phyloP scores from a whole-genome alignment of 2,797 vertebrate species.

The Babyrousa celebensis region DNA sequence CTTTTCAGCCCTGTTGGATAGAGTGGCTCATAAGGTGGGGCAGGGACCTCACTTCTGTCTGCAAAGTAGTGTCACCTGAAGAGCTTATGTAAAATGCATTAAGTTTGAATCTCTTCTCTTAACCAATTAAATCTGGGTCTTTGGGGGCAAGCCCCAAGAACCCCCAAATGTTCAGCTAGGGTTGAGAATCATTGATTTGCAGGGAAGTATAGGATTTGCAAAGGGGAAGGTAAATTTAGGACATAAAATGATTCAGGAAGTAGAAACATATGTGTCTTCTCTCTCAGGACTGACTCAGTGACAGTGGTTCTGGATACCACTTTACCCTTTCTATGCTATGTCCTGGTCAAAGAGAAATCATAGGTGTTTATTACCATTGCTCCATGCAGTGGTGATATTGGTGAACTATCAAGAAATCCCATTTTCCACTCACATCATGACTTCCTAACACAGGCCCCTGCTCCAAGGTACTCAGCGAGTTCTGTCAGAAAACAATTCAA shows the following conservation, averaged over 20 bases:
- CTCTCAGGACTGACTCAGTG: not conserved
- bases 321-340: not conserved
- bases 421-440: not conserved
- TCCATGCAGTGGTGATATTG: not conserved
- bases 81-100: not conserved
- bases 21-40: not conserved
- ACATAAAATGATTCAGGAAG: not conserved
- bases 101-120: not conserved
- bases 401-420: not conserved
- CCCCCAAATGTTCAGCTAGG: not conserved
- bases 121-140: not conserved
- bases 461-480: not conserved
- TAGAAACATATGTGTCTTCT: not conserved
- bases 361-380: accelerated
- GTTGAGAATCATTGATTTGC: not conserved
- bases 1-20: not conserved
- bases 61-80: not conserved
- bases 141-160: accelerated
- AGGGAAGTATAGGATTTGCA: not conserved
- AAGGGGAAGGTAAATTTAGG: not conserved
- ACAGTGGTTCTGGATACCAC: not conserved
- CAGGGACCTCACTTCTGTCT: no score
- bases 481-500: not conserved
- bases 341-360: not conserved
- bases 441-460: not conserved